Evolutionary conservation across 2,797 vertebrate species (phyloP).

Genomic region (Podarcis lilfordi): DNA sequence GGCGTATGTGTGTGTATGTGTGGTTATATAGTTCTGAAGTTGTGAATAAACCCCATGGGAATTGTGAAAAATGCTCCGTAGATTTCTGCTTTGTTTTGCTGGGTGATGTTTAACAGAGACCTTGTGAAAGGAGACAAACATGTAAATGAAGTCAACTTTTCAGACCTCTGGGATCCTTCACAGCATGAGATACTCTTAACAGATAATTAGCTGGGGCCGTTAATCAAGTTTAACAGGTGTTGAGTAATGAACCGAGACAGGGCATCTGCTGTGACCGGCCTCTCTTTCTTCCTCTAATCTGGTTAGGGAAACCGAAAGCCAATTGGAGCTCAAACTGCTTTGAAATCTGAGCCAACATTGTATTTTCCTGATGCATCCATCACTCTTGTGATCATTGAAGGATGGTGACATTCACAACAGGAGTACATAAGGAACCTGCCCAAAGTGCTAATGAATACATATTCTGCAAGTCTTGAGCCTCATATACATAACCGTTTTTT

Average conservation of each 20-base stretch:
- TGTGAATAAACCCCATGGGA: slow-evolving; percentile 20
- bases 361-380: slow-evolving; percentile 57
- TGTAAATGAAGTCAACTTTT: slow-evolving; percentile 75
- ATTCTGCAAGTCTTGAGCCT: slow-evolving; percentile 31
- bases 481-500: slow-evolving; percentile 22
- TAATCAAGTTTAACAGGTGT: slow-evolving; percentile 82
- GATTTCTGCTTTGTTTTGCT: slow-evolving; percentile 44
- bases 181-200: slow-evolving; percentile 73
- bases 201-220: slow-evolving; percentile 76
- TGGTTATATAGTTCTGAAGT: slow-evolving; percentile 13
- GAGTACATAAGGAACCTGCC: slow-evolving; percentile 49
- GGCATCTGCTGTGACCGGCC: slow-evolving; percentile 77
- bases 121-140: slow-evolving; percentile 75
- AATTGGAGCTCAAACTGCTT: slow-evolving; percentile 50
- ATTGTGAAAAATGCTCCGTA: slow-evolving; percentile 44
- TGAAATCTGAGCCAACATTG: slow-evolving; percentile 47
- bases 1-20: background rate
- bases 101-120: slow-evolving; percentile 67
- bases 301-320: slow-evolving; percentile 64
- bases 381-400: slow-evolving; percentile 50
- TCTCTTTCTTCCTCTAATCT: slow-evolving; percentile 65
- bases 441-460: slow-evolving; percentile 46
- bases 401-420: slow-evolving; percentile 57
- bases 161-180: slow-evolving; percentile 74
- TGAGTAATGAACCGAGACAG: slow-evolving; percentile 80